A percentile compares a stretch with the other conserved stretches of the same genome.
These are phyloP conservation scores for Drosophila mauritiana DNA, from an alignment of 1,140 invertebrate genomes.

Conservation along the genomic window DNA sequence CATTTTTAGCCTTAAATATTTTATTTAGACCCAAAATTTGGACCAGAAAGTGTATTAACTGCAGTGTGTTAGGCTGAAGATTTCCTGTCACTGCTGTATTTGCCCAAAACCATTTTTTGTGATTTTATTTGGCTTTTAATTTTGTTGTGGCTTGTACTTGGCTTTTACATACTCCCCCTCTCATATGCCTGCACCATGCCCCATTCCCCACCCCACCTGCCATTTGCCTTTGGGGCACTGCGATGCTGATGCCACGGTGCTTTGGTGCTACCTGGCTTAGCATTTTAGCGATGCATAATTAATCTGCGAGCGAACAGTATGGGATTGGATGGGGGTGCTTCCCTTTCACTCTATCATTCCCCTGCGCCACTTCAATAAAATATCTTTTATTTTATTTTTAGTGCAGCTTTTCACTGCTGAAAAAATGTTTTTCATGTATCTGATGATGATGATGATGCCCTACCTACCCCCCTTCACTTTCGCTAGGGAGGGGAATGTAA, in stretches of 20 bases:
- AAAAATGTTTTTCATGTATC: conserved; percentile 78
- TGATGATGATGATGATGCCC: conserved; percentile 54
- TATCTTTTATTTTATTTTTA: conserved; percentile 82
- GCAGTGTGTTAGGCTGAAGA: conserved; percentile 7
- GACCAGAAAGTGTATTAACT: not conserved
- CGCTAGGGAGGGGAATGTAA: conserved; percentile 20
- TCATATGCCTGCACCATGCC: no score
- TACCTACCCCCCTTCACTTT: conserved; percentile 17
- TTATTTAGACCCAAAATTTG: no score
- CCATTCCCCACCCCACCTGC: conserved; percentile 10
- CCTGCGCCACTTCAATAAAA: conserved; percentile 75
- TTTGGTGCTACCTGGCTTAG: conserved; percentile 70
- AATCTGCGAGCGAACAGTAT: conserved; percentile 44
- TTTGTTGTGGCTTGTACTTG: conserved; percentile 77
- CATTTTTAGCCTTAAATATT: not conserved
- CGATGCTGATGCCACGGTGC: conserved; percentile 31
- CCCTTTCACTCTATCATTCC: conserved; percentile 27
- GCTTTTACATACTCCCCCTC: conserved; percentile 56
- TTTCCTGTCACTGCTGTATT: conserved; percentile 9
- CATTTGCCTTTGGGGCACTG: conserved; percentile 30
- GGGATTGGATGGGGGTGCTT: conserved; percentile 18
- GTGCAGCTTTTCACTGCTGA: conserved; percentile 65
- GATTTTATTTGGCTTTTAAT: conserved; percentile 61
- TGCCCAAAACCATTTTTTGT: conserved; percentile 41
- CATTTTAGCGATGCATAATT: conserved; percentile 82